A percentile compares a stretch with the other conserved stretches of the same genome.
phyloP scores from a whole-genome alignment of 2,888 invertebrate species.

The Callyntrura sp. region DNA sequence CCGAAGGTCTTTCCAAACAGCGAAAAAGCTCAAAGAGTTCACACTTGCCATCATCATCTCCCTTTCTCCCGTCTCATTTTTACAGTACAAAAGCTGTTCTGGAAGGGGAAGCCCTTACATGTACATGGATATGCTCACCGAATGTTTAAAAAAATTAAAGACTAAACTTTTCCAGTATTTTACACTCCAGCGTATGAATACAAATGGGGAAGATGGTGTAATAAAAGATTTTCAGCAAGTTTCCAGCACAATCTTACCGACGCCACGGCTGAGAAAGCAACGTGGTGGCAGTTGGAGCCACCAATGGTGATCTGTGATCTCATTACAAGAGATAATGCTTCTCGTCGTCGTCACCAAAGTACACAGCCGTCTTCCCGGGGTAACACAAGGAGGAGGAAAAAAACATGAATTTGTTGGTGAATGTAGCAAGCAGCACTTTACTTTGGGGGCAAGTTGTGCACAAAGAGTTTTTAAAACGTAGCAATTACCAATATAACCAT shows the following conservation, averaged over 20 bases:
- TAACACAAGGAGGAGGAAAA: neutral
- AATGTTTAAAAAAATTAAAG: slow-evolving; percentile 62
- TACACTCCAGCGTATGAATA: slow-evolving; percentile 73
- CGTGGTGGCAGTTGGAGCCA: neutral
- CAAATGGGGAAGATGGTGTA: slow-evolving; percentile 67
- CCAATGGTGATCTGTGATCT: neutral
- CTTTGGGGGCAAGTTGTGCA: neutral
- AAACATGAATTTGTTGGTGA: neutral
- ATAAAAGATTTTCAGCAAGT: slow-evolving; percentile 68
- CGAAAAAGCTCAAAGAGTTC: slow-evolving; percentile 50
- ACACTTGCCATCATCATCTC: slow-evolving; percentile 60
- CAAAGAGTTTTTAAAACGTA: neutral
- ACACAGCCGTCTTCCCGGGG: neutral
- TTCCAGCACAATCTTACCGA: neutral
- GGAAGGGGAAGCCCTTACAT: slow-evolving; percentile 15
- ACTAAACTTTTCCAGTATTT: slow-evolving; percentile 75
- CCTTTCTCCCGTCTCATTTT: slow-evolving; percentile 43
- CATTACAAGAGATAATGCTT: neutral
- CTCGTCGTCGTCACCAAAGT: neutral
- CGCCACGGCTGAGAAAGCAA: neutral
- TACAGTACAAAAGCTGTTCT: slow-evolving; percentile 1
- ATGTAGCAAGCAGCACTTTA: neutral
- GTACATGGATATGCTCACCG: neutral
- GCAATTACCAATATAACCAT: neutral
- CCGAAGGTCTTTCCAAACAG: slow-evolving; percentile 17